Percentiles rank a stretch among this genome's conserved stretches.
phyloP scores from a whole-genome alignment of 2,113 vertebrate species.

The Cryptomyrus ogoouensis region DNA sequence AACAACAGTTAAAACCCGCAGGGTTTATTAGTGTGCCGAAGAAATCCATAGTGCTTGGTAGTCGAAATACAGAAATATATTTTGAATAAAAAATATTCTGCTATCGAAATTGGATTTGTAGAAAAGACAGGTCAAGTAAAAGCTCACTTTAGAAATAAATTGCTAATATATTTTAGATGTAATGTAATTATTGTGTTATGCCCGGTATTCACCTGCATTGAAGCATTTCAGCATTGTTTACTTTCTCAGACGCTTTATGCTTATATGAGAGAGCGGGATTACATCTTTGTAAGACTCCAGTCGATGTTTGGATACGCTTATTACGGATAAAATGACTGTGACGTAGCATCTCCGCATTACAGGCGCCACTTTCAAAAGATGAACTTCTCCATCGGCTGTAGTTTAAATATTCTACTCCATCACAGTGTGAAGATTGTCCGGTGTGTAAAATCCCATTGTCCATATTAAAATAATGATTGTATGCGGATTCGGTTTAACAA shows the following conservation, averaged over 20 bases:
- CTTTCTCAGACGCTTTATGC: neutral
- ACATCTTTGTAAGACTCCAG: neutral
- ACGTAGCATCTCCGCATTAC: neutral
- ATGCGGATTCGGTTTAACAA: neutral
- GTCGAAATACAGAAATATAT: neutral
- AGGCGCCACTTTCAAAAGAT: constrained; percentile 20
- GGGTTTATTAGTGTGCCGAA: neutral
- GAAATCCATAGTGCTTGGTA: neutral
- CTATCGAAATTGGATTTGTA: neutral
- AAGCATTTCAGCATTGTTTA: neutral
- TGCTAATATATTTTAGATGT: neutral
- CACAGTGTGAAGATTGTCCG: neutral
- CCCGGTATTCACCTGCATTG: neutral
- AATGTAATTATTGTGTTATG: neutral
- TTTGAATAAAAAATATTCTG: neutral
- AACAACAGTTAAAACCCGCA: neutral
- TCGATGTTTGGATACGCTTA: neutral
- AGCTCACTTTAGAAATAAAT: neutral
- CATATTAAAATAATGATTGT: neutral
- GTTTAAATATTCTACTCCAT: neutral
- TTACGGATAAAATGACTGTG: constrained; percentile 12
- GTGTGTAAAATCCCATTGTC: neutral
- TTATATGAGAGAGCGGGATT: neutral
- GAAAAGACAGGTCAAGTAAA: neutral
- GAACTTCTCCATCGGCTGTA: neutral